A percentile compares a stretch with the other conserved stretches of the same genome.
phyloP scores from a whole-genome alignment of 2,888 invertebrate species.

The Morpho deidamia region DNA sequence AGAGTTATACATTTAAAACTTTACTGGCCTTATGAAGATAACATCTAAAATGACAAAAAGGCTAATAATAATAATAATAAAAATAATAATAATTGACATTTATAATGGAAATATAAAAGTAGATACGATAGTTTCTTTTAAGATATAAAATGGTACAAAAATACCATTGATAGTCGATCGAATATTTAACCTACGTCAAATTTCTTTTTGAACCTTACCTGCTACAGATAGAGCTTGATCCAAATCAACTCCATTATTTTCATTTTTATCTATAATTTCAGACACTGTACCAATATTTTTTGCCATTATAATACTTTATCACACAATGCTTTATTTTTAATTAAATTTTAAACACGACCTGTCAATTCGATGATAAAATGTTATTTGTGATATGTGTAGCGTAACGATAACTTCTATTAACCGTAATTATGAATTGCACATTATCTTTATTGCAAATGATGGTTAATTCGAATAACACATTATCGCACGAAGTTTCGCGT shows the following conservation, averaged over 20 bases:
- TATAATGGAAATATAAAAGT: too few relatives aligned
- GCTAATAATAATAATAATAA: too few relatives aligned
- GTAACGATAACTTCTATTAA: slow-evolving; percentile 1
- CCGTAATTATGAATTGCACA: neutral
- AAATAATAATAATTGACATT: too few relatives aligned
- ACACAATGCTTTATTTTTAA: neutral
- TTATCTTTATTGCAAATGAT: slow-evolving; percentile 2
- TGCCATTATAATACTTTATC: neutral
- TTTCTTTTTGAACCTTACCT: neutral
- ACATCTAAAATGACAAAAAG: too few relatives aligned
- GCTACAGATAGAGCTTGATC: slow-evolving; percentile 50
- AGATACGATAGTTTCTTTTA: too few relatives aligned
- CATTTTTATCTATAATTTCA: slow-evolving; percentile 27
- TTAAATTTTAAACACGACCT: slow-evolving; percentile 8
- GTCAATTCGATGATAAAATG: neutral
- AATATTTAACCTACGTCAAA: neutral
- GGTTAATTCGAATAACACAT: too few relatives aligned
- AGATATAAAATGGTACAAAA: too few relatives aligned
- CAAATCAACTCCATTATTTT: slow-evolving; percentile 40
- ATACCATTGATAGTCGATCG: too few relatives aligned
- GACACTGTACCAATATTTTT: slow-evolving; percentile 39
- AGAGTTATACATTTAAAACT: too few relatives aligned
- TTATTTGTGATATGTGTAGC: slow-evolving; percentile 1
- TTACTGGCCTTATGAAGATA: too few relatives aligned
- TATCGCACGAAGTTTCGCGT: neutral